Evolutionary conservation across 2,888 invertebrate genomes (phyloP), one percentile per base, ranked within the genome.

Genomic region (Monoplex corrugatus): DNA sequence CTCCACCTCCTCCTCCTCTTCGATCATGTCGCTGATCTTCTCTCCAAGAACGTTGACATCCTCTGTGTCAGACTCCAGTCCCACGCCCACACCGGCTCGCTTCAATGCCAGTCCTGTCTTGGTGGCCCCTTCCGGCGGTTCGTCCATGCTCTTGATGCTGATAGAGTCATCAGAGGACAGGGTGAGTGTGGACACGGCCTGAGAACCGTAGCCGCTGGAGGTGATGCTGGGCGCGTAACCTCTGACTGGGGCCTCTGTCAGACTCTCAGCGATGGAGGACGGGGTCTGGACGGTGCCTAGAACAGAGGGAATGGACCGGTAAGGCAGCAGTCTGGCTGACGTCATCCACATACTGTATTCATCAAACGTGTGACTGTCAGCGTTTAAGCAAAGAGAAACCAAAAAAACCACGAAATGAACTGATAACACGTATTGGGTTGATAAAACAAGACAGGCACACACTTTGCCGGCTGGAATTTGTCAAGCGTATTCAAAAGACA

Each of bases 161-260:
- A 98, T 97, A 0, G 98, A 98, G 96, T 98, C 98, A 96, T 98
- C 98, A 95, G 98, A 98, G 45, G 98, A 98, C 89, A 99, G 97
- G 95, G 98, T 98, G 90, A 98, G 98, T 89, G 98, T 98, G 28
- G 98, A 98, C 57, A 98, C 98, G 23, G 98, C 98, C 96, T 98
- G 98, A 6, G 98, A 98, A n/a, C 96, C 97, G 93, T 97, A 97
- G 5, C 97, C 97, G 91, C 98, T 98, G 94, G 96, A 96, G 6
- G 95, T 93, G 94, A 95, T 96, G 92, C 96, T 96, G 0, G 96
- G 96, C 3, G 96, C 96, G 87, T 96, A 96, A 96, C 96, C 97
- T 92, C 96, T 95, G 96, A 94, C 97, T 16, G 2, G 45, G 92
- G 97, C 97, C 95, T 98, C 98, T 95, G 97, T 97, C 86, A 98